These are phyloP conservation scores for Amphipoea lucens DNA, from an alignment of 2,888 invertebrate genomes.

Conservation along the genomic window DNA sequence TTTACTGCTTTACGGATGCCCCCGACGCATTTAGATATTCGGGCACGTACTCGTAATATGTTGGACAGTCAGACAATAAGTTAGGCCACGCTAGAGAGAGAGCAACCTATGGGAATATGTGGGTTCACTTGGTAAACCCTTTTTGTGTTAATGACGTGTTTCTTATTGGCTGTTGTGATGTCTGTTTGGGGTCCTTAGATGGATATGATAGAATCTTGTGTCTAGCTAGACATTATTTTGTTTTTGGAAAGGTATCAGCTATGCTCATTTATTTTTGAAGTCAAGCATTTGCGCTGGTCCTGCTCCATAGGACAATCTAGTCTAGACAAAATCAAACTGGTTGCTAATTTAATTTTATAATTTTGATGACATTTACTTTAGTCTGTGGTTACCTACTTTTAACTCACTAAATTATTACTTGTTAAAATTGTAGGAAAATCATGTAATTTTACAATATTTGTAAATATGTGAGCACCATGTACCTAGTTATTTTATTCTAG, in stretches of 20 bases:
- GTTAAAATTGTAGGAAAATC: not conserved
- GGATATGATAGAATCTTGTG: not conserved
- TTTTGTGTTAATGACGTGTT: constrained; percentile 46
- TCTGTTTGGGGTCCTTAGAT: not conserved
- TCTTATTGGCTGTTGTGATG: constrained; percentile 17
- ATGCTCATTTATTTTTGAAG: not conserved
- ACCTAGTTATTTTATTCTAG: too few species aligned
- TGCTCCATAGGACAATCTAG: too few species aligned
- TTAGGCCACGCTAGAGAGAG: constrained; percentile 46
- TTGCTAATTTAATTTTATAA: too few species aligned
- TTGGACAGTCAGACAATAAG: constrained; percentile 59
- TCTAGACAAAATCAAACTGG: too few species aligned
- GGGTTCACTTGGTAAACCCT: constrained; percentile 26
- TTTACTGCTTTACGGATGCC: constrained; percentile 76
- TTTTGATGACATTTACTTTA: not conserved
- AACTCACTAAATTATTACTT: not conserved
- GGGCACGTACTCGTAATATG: constrained; percentile 66
- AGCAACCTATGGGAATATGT: constrained; percentile 51
- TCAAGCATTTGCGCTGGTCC: not conserved
- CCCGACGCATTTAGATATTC: constrained; percentile 71
- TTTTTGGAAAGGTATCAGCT: not conserved
- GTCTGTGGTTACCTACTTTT: not conserved
- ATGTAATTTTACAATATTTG: not conserved
- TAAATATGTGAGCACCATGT: too few species aligned
- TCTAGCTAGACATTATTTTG: not conserved